phyloP scores from a whole-genome alignment of 2,113 vertebrate species.

The Aphyosemion australe region DNA sequence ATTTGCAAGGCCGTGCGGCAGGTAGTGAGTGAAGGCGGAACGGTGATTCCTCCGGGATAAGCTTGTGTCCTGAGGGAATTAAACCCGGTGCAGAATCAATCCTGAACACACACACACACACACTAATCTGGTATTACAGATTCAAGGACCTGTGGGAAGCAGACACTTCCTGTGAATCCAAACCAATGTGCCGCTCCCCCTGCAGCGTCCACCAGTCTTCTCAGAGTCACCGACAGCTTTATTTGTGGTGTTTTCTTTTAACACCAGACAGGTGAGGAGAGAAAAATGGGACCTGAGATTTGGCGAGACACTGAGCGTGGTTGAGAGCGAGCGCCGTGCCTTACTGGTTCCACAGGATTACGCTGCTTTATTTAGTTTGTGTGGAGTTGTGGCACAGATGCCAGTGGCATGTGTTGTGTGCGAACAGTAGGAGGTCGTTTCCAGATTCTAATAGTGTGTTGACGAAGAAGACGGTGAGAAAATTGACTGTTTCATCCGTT shows the following conservation, averaged over 20 bases:
- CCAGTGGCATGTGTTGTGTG: not conserved
- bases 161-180: constrained; percentile 30
- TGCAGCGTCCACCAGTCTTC: constrained; percentile 58
- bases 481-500: constrained; percentile 29
- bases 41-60: constrained; percentile 50
- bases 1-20: constrained; percentile 4
- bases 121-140: constrained; percentile 65
- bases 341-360: constrained; percentile 34
- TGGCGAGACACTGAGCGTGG: constrained; percentile 67
- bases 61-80: constrained; percentile 56
- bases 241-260: constrained; percentile 11
- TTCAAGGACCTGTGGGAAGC: constrained; percentile 21
- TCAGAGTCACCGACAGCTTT: constrained; percentile 14
- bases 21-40: not conserved
- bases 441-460: not conserved
- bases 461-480: constrained; percentile 11
- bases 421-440: not conserved
- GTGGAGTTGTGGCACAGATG: not conserved
- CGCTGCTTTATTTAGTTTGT: not conserved
- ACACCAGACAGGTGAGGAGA: not conserved
- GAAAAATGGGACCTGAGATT: constrained; percentile 7
- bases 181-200: constrained; percentile 57
- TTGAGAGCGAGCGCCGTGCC: constrained; percentile 67
- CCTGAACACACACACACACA: constrained; percentile 30
- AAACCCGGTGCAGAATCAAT: constrained; percentile 56